Conservation (phyloP, 2,888 invertebrate genomes). For the Drosophila paramelanica region DNA sequence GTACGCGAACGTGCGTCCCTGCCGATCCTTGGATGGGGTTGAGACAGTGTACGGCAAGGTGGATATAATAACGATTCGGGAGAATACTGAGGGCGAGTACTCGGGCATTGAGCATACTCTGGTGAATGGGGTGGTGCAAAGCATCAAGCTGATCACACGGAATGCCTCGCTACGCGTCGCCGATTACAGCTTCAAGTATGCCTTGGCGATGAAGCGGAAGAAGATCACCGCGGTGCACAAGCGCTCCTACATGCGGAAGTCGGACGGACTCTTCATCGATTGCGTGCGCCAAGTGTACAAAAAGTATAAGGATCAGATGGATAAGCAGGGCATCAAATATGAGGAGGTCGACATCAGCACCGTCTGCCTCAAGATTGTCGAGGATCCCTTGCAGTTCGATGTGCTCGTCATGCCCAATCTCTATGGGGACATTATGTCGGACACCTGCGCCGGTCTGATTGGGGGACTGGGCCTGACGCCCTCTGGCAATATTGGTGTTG, state of each 20-base stretch:
- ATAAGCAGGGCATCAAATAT: conserved; percentile 91
- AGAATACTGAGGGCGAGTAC: conserved; percentile 99
- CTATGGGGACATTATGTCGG: conserved; percentile 99
- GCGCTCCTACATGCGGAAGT: conserved; percentile 99
- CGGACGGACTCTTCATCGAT: conserved; percentile 97
- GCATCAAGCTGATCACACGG: conserved; percentile 99
- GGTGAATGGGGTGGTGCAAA: conserved; percentile 99
- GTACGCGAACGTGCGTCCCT: conserved; percentile 98
- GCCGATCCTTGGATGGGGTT: conserved; percentile 95
- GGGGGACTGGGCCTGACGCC: conserved; percentile 99
- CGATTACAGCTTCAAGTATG: conserved; percentile 98
- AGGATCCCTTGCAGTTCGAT: conserved; percentile 97
- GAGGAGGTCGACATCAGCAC: conserved; percentile 99
- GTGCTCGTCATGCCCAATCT: conserved; percentile 99
- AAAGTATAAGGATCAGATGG: conserved; percentile 87
- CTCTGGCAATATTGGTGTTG: conserved; percentile 98
- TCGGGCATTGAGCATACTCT: conserved; percentile 99
- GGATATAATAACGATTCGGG: conserved; percentile 98
- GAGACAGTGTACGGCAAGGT: conserved; percentile 98
- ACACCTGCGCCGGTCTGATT: conserved; percentile 98
- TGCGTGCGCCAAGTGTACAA: conserved; percentile 97
- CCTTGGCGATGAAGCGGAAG: conserved; percentile 93
- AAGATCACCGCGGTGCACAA: conserved; percentile 99
- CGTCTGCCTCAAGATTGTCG: conserved; percentile 98
- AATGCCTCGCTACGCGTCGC: conserved; percentile 97